These are phyloP conservation scores for Nasalis larvatus DNA, from an alignment of 2,113 vertebrate species.

Conservation along the genomic window DNA sequence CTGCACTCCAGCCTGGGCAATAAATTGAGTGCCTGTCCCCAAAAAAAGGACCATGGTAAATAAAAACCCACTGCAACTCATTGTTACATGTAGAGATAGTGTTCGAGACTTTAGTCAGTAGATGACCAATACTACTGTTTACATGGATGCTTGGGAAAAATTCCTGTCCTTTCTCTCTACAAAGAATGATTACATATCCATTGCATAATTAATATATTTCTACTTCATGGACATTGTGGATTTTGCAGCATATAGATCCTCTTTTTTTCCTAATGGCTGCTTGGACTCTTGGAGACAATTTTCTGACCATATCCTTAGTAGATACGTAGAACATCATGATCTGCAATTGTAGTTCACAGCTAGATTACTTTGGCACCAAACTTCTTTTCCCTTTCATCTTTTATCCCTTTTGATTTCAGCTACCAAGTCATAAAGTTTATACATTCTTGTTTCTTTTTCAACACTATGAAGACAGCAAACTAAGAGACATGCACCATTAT, in stretches of 20 bases:
- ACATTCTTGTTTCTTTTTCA: background rate
- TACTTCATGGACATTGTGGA: background rate
- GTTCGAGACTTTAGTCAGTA: background rate
- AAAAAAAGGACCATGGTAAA: background rate
- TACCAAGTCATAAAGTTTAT: background rate
- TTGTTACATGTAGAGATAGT: background rate
- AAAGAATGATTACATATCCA: background rate
- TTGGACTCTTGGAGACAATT: background rate
- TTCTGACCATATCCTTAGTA: background rate
- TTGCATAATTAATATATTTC: background rate
- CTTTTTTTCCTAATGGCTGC: background rate
- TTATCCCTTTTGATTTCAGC: background rate
- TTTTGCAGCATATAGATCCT: background rate
- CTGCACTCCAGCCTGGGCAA: too few species aligned
- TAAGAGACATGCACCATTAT: background rate
- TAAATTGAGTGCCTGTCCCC: too few species aligned
- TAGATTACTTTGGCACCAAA: background rate
- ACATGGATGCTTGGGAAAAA: background rate
- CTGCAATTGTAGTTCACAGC: background rate
- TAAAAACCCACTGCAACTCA: background rate
- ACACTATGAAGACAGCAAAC: background rate
- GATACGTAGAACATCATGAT: background rate
- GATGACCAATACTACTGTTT: background rate
- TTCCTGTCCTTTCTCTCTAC: background rate
- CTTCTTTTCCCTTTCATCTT: background rate